phyloP scores from a whole-genome alignment of 2,888 invertebrate species.

The Calliopum simillimum region DNA sequence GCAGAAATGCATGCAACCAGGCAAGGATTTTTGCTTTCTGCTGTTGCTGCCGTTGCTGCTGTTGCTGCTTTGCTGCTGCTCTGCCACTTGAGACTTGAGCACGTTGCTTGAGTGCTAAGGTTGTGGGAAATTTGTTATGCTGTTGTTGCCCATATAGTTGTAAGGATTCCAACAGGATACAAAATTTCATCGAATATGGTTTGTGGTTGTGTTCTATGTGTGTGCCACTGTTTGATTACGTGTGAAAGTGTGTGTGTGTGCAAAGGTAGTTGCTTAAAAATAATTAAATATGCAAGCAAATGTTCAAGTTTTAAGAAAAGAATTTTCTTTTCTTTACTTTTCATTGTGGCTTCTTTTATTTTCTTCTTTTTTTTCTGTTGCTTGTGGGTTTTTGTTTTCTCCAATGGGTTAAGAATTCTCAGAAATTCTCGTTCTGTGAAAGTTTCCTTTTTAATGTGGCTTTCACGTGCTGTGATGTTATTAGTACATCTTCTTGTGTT shows the following conservation, averaged over 20 bases:
- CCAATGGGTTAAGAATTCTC: slow-evolving; percentile 1
- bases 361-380: not conserved
- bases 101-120: slow-evolving; percentile 9
- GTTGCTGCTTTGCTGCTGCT: slow-evolving; percentile 1
- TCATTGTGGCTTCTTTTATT: not conserved
- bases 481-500: not conserved
- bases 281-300: slow-evolving; percentile 32
- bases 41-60: slow-evolving; percentile 4
- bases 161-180: not conserved
- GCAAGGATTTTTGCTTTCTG: not conserved
- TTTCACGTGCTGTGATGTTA: not conserved
- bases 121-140: slow-evolving; percentile 18
- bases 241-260: not conserved
- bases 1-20: not conserved
- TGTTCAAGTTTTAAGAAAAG: slow-evolving; percentile 28
- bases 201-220: no score
- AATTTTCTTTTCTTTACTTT: not conserved
- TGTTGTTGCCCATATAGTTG: slow-evolving; percentile 16
- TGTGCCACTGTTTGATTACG: not conserved
- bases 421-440: not conserved
- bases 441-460: not conserved
- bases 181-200: slow-evolving; percentile 3
- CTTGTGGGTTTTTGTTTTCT: not conserved
- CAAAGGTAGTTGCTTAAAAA: slow-evolving; percentile 15
- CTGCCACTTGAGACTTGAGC: slow-evolving; percentile 19